These are phyloP conservation scores for Odocoileus hemionus DNA, from an alignment of 2,113 vertebrate species.

Conservation along the genomic window DNA sequence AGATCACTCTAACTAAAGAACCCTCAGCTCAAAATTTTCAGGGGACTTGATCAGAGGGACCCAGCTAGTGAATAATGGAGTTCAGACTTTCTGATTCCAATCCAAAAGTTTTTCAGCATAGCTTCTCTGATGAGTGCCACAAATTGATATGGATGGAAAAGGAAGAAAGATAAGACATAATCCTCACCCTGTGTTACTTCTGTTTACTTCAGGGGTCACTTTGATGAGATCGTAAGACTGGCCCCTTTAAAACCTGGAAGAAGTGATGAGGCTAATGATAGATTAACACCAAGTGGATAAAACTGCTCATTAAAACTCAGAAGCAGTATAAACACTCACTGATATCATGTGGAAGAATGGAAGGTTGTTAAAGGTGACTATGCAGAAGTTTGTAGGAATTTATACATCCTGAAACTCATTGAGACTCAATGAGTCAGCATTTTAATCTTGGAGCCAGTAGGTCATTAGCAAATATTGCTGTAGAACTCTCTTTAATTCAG, in stretches of 20 bases:
- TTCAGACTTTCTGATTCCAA: background rate
- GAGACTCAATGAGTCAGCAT: background rate
- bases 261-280: constrained; percentile 1
- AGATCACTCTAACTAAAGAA: background rate
- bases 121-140: background rate
- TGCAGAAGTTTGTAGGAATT: background rate
- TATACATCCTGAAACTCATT: background rate
- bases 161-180: constrained; percentile 16
- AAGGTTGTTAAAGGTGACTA: background rate
- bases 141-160: background rate
- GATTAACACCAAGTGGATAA: background rate
- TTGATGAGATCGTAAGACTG: constrained; percentile 53
- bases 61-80: background rate
- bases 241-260: constrained; percentile 40
- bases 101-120: background rate
- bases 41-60: background rate
- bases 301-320: background rate
- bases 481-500: background rate
- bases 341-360: background rate
- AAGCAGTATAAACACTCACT: background rate
- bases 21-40: background rate
- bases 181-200: constrained; percentile 31
- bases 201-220: constrained; percentile 44
- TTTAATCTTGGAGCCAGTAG: background rate
- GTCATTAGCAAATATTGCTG: background rate